A percentile compares a stretch with the other conserved stretches of the same genome.
Conservation (phyloP, 2,113 vertebrate species). For the Meles meles region DNA sequence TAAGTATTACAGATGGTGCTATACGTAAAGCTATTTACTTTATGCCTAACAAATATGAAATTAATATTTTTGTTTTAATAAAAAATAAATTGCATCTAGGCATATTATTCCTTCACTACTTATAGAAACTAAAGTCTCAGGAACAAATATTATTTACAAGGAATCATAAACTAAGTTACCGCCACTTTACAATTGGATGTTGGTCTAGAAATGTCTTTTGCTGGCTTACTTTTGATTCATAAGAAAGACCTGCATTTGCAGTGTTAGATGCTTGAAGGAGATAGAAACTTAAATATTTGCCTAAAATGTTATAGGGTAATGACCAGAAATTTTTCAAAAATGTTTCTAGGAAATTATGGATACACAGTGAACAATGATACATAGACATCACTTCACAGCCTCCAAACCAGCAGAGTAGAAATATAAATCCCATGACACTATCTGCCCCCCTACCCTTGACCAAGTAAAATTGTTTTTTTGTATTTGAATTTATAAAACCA, state of each 20-base stretch:
- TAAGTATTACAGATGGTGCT: not conserved
- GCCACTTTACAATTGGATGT: not conserved
- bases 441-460: not conserved
- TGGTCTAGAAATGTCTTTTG: not conserved
- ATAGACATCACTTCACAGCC: not conserved
- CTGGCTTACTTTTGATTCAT: not conserved
- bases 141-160: not conserved
- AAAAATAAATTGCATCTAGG: not conserved
- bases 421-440: not conserved
- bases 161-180: not conserved
- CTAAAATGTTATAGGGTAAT: not conserved
- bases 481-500: not conserved
- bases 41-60: not conserved
- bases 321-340: not conserved
- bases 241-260: not conserved
- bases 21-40: not conserved
- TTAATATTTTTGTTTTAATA: slow-evolving; percentile 18
- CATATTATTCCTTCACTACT: not conserved
- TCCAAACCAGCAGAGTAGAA: not conserved
- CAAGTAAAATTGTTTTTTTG: not conserved
- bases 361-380: not conserved
- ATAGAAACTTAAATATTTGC: not conserved
- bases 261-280: not conserved
- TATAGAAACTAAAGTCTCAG: not conserved
- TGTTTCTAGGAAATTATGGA: not conserved